Evolutionary conservation across 2,113 vertebrate species (phyloP).

Genomic region (Takifugu bimaculatus): DNA sequence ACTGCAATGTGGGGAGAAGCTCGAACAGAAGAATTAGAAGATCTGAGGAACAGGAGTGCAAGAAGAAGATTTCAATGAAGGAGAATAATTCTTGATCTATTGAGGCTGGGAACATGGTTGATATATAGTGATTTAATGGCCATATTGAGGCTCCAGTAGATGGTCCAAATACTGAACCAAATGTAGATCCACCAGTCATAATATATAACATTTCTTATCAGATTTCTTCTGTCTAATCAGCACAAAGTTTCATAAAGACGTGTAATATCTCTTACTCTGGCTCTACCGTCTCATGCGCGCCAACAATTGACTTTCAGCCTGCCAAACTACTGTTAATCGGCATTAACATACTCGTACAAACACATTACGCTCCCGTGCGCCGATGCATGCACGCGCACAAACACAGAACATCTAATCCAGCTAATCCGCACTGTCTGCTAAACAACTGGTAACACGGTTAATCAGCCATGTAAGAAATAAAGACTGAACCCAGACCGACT

Average conservation of each 20-base stretch:
- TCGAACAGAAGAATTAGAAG: too few relatives aligned
- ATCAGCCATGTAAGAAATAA: constrained; percentile 70
- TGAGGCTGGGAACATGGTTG: too few relatives aligned
- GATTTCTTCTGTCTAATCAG: too few relatives aligned
- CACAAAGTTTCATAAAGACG: constrained; percentile 3
- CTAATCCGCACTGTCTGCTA: constrained; percentile 59
- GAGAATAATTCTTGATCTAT: too few relatives aligned
- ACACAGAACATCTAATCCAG: constrained; percentile 55
- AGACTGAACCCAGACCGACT: constrained; percentile 67
- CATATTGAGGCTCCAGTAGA: too few relatives aligned
- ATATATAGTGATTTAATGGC: too few relatives aligned
- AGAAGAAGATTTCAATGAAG: too few relatives aligned
- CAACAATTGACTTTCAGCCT: constrained; percentile 51
- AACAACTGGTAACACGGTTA: constrained; percentile 67
- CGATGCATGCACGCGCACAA: constrained; percentile 23
- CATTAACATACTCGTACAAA: constrained; percentile 24
- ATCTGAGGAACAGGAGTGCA: too few relatives aligned
- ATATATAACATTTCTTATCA: neutral
- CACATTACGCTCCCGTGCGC: constrained; percentile 13
- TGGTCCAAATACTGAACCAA: too few relatives aligned
- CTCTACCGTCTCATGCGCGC: constrained; percentile 20
- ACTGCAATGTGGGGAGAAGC: too few relatives aligned
- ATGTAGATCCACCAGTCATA: too few relatives aligned
- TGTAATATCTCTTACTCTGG: constrained; percentile 12
- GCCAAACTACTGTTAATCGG: constrained; percentile 51